Evolutionary conservation across 2,888 invertebrate species (phyloP), one percentile per base, ranked within the genome.

Genomic region (Dioctria linearis): DNA sequence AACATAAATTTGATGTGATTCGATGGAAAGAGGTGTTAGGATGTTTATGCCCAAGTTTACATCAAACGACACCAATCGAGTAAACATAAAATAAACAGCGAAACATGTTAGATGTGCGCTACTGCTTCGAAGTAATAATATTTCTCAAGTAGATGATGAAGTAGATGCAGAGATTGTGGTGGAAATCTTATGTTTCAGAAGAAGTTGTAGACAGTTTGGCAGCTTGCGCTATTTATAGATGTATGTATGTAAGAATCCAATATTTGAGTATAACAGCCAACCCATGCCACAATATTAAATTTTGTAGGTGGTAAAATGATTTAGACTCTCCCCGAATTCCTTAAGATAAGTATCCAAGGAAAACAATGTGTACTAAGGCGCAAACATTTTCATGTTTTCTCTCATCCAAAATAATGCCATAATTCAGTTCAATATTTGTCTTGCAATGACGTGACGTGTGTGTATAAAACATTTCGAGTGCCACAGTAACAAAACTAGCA

Each of bases 61-160:
- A 61, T 61, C 39, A 39, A 61, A 61, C 39, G 39, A 61, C 61
- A 39, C 37, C 8, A 13, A 61, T 39, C 54, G 11, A 8, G 39
- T 61, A 61, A 61, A 61, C 61, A 61, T 61, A 25, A 61, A 61
- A 61, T 39, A 61, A 61, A 61, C 61, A 61, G 25, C 54, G 54
- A 54, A n/a, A 11, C 3, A 4, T n/a, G 54, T 4, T 54, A 54
- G 4, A 54, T 11, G 54, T 54, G 54, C 4, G 3, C 11, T 54
- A 8, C 54, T 54, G 4, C n/a, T 6, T 11, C 4, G 11, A 54
- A 54, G 49, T 9, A 2, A 9, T 46, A 6, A 9, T 6, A 46
- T 46, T 9, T 46, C 9, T 46, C 49, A 6, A 6, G 5, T 9
- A 9, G 9, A 46, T 46, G 5, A 6, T 46, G 5, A 46, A 6